Base-by-base conservation (phyloP, 1,140 invertebrate genomes). In the Glossosoma conforme region DNA sequence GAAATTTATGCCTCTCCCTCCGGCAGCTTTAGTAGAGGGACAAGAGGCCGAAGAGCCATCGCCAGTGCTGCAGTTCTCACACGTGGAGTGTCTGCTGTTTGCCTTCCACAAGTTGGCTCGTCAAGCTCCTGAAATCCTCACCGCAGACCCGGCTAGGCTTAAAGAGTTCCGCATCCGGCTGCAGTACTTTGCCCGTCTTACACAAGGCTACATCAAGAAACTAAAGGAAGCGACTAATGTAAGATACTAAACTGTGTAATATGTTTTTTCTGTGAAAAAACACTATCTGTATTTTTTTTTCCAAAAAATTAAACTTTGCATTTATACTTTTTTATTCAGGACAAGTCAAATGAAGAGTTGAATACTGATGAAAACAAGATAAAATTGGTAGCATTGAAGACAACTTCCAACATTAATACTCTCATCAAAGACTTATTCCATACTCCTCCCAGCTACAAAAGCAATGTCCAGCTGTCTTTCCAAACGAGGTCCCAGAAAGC, bases 391-490 rank as follows among this genome's bases (percentile, higher is more conserved):
- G 91, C 91, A 11, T 69, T 94, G 4, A 93, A 91, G 66, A 91
- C 89, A 8, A 93, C 90, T 19, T 88, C 88, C 36, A 97, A 97
- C 66, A 96, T 98, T 38, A 95, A 93, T 64, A 82, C 84, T 0
- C 76, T 98, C 13, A 95, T 98, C 41, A 90, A 93, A 66, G 95
- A 98, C 74, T 74, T 97, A 44, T 97, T 97, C 69, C 91, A 96
- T 65, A 87, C 84, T 53, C 93, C 93, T 25, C 95, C 95, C 2
- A 86, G 86, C 56, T 97, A 92, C 67, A 97, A 96, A 65, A 87
- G 86, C 58, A 75, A 78, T 37, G 80, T 97, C 55, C 82, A 82
- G 36, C 75, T 97, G 11, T 97, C 93, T 25, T 97, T 93, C 84
- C 87, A 89, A 71, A 83, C 84, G 3, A 75, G 78, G 38, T 75